A percentile compares a stretch with the other conserved stretches of the same genome.
Conservation (phyloP, 2,888 invertebrate species). For the Ditula angustiorana region DNA sequence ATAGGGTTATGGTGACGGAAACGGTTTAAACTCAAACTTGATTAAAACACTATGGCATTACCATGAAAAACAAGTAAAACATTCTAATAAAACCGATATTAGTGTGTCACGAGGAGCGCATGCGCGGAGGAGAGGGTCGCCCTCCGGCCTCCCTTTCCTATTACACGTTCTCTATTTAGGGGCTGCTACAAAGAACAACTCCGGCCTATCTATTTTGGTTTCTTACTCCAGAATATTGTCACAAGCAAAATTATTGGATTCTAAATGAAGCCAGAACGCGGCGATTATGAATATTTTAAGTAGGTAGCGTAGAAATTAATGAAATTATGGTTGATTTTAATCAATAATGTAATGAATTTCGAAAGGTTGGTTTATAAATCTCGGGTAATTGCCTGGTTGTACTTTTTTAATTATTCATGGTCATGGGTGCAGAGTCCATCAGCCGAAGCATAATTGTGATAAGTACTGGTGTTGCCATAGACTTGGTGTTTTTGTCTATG, state of each 20-base stretch:
- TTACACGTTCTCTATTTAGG: constrained; percentile 83
- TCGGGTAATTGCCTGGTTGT: neutral
- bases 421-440: no score
- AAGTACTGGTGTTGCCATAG: no score
- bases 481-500: no score
- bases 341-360: constrained; percentile 48
- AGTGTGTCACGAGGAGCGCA: constrained; percentile 65
- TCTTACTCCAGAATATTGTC: constrained; percentile 75
- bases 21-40: constrained; percentile 39
- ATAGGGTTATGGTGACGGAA: constrained; percentile 10
- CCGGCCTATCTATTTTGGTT: constrained; percentile 81
- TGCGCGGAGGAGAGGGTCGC: constrained; percentile 68
- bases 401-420: neutral
- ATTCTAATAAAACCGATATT: constrained; percentile 80
- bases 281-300: constrained; percentile 50
- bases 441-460: no score
- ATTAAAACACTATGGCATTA: constrained; percentile 51
- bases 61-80: constrained; percentile 71
- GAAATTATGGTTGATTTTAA: constrained; percentile 45
- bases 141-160: constrained; percentile 77
- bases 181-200: constrained; percentile 81
- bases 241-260: constrained; percentile 76
- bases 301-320: constrained; percentile 45
- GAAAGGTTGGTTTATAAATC: constrained; percentile 36
- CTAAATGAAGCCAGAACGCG: constrained; percentile 55